These are phyloP conservation scores for Panurus biarmicus DNA, from an alignment of 2,113 vertebrate species.

Conservation along the genomic window DNA sequence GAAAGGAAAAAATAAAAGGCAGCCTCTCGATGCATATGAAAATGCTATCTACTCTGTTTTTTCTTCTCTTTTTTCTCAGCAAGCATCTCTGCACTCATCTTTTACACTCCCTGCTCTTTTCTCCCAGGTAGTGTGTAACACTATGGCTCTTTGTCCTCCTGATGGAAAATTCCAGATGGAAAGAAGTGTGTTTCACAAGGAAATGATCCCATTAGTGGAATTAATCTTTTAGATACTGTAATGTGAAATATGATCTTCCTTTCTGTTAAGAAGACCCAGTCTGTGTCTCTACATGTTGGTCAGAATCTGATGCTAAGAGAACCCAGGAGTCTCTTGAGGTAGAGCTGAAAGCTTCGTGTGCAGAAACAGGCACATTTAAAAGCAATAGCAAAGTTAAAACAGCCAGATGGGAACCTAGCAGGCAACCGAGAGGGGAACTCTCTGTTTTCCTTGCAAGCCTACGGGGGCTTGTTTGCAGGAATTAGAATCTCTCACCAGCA, in stretches of 20 bases:
- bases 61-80: background rate
- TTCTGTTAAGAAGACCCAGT: constrained; percentile 34
- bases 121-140: background rate
- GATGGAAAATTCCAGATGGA: constrained; percentile 47
- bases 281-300: constrained; percentile 5
- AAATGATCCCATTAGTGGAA: constrained; percentile 22
- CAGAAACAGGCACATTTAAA: constrained; percentile 58
- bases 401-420: constrained; percentile 65
- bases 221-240: constrained; percentile 41
- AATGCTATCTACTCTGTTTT: background rate
- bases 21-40: background rate
- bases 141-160: constrained; percentile 28
- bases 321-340: constrained; percentile 28
- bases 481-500: constrained; percentile 65
- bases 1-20: background rate
- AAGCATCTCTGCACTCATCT: background rate
- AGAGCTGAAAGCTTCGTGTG: background rate
- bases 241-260: constrained; percentile 31
- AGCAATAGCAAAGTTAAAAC: constrained; percentile 59
- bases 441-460: constrained; percentile 61
- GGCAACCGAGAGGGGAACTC: constrained; percentile 38
- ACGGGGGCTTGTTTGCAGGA: constrained; percentile 64
- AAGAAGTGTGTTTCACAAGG: constrained; percentile 22
- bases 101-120: background rate
- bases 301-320: background rate